These are phyloP conservation scores for Cynaeus angustus DNA, from an alignment of 2,888 invertebrate genomes.

Conservation along the genomic window DNA sequence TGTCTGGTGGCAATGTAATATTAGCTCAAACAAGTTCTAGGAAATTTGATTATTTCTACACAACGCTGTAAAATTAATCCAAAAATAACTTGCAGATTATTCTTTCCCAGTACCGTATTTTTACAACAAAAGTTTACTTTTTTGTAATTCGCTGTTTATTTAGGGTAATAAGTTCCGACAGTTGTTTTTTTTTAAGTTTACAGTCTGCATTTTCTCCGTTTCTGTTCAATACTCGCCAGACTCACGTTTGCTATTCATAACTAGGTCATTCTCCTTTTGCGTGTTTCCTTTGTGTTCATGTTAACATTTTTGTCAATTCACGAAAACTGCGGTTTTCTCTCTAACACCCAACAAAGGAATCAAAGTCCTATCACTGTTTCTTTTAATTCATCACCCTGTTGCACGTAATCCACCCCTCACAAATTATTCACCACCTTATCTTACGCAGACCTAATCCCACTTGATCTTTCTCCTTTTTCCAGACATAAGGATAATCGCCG, in stretches of 20 bases:
- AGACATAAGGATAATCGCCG: constrained; percentile 17
- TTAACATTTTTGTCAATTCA: too few species aligned
- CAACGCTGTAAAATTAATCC: not conserved
- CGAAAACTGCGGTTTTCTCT: too few species aligned
- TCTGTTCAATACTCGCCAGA: too few species aligned
- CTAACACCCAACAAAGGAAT: not conserved
- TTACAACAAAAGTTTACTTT: too few species aligned
- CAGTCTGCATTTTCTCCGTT: too few species aligned
- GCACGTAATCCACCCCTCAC: constrained; percentile 14
- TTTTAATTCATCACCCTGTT: constrained; percentile 18
- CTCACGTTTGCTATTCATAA: too few species aligned
- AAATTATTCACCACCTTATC: constrained; percentile 34
- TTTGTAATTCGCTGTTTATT: too few species aligned
- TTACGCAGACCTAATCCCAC: constrained; percentile 7
- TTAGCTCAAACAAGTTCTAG: not conserved
- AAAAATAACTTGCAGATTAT: not conserved
- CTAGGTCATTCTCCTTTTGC: too few species aligned
- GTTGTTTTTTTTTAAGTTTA: too few species aligned
- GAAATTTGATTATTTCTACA: not conserved
- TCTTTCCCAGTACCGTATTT: not conserved
- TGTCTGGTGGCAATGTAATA: too few species aligned
- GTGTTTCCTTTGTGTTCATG: too few species aligned
- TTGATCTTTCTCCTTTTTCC: constrained; percentile 10
- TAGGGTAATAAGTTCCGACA: too few species aligned
- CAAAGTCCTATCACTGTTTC: not conserved